phyloP scores from a whole-genome alignment of 2,888 invertebrate genomes.

The Drosophila stalkeri region DNA sequence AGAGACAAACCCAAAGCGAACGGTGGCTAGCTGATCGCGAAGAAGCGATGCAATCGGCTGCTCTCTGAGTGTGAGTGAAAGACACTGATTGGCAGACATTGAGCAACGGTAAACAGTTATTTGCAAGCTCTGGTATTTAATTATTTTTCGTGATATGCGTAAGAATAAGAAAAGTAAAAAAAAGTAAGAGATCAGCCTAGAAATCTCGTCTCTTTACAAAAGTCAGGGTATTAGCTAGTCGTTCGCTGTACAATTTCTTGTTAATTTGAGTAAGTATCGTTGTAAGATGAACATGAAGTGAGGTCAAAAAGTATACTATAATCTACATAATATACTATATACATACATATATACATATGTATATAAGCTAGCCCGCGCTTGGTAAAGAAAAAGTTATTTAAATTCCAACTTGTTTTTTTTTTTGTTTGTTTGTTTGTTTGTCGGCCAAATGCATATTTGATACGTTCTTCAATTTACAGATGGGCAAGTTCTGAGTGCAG shows the following conservation, averaged over 20 bases:
- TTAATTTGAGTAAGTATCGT: background rate
- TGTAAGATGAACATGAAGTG: background rate
- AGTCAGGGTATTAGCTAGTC: background rate
- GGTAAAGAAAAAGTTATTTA: slow-evolving; percentile 6
- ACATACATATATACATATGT: no score
- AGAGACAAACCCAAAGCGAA: no score
- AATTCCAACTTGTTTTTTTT: background rate
- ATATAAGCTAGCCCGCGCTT: background rate
- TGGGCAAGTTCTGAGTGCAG: slow-evolving; percentile 31
- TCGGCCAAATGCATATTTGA: background rate
- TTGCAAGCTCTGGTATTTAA: no score
- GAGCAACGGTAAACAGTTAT: no score
- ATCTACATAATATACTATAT: background rate
- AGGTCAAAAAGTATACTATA: background rate
- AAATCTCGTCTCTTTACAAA: no score
- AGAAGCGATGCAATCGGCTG: no score
- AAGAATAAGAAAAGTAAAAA: no score
- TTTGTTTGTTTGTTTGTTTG: background rate
- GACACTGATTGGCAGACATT: no score
- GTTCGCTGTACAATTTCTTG: background rate
- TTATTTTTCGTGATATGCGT: no score
- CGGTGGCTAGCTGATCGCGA: no score
- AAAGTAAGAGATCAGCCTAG: no score
- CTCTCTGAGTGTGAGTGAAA: no score
- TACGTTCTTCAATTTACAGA: slow-evolving; percentile 23